phyloP scores from a whole-genome alignment of 2,888 invertebrate species.

The Rugalucina vietnamica region DNA sequence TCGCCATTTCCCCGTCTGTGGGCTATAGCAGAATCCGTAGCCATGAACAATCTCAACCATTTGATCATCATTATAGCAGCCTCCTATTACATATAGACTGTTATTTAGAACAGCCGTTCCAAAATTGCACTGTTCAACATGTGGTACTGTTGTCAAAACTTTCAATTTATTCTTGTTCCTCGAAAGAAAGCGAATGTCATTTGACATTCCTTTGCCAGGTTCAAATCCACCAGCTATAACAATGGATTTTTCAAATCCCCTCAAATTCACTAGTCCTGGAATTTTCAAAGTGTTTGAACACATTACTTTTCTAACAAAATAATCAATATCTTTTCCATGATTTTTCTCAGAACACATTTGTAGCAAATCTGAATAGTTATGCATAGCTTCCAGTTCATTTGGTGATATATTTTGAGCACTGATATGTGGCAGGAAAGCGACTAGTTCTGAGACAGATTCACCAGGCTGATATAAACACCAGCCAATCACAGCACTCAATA shows the following conservation, averaged over 20 bases:
- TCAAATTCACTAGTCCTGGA: slow-evolving; percentile 69
- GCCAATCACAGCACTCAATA: slow-evolving; percentile 86
- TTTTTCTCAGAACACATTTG: slow-evolving; percentile 44
- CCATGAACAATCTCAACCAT: slow-evolving; percentile 90
- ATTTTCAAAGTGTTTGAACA: slow-evolving; percentile 20
- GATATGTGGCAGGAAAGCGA: slow-evolving; percentile 85
- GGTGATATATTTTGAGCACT: slow-evolving; percentile 84
- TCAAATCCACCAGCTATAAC: slow-evolving; percentile 89
- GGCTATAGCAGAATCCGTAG: slow-evolving; percentile 89
- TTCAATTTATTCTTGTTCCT: slow-evolving; percentile 87
- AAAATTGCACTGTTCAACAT: slow-evolving; percentile 90
- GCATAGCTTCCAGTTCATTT: slow-evolving; percentile 54
- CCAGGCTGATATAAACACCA: slow-evolving; percentile 86
- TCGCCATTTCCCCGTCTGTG: slow-evolving; percentile 87
- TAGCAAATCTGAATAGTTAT: slow-evolving; percentile 47
- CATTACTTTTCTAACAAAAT: slow-evolving; percentile 6
- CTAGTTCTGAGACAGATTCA: slow-evolving; percentile 83
- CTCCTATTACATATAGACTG: slow-evolving; percentile 89
- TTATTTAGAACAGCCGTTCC: slow-evolving; percentile 89
- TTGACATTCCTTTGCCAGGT: slow-evolving; percentile 86
- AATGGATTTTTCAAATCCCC: slow-evolving; percentile 89
- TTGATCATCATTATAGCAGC: slow-evolving; percentile 87
- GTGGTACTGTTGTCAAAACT: slow-evolving; percentile 89
- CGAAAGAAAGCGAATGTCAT: slow-evolving; percentile 88
- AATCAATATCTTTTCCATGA: slow-evolving; percentile 20